Percentiles rank a stretch among this genome's conserved stretches.
phyloP scores from a whole-genome alignment of 2,888 invertebrate genomes.

The Anticlea derivata region DNA sequence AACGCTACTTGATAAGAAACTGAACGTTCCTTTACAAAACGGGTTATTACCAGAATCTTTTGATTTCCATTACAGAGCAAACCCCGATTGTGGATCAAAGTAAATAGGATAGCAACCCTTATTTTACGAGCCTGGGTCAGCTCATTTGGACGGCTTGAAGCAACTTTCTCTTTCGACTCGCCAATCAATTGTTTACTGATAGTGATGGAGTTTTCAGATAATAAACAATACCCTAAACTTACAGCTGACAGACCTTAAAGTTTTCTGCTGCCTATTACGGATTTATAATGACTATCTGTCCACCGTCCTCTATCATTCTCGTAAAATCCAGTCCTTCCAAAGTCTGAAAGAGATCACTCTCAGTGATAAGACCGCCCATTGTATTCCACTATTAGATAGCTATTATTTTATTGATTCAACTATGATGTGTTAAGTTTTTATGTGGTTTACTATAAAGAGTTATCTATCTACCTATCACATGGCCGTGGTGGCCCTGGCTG shows the following conservation, averaged over 20 bases:
- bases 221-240: slow-evolving; percentile 16
- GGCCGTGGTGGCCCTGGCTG: too few species aligned
- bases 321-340: too few species aligned
- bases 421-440: too few species aligned
- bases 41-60: slow-evolving; percentile 23
- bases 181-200: slow-evolving; percentile 23
- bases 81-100: slow-evolving; percentile 26
- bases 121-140: slow-evolving; percentile 27
- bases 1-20: too few species aligned
- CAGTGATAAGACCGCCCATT: too few species aligned
- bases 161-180: slow-evolving; percentile 16
- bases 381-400: too few species aligned
- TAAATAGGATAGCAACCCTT: slow-evolving; percentile 28
- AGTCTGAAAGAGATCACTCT: too few species aligned
- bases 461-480: too few species aligned
- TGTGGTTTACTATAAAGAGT: too few species aligned
- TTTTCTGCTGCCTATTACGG: not conserved
- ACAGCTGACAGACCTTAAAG: not conserved
- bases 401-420: too few species aligned
- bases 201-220: slow-evolving; percentile 16
- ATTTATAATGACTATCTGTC: not conserved
- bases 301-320: too few species aligned
- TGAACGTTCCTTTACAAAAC: slow-evolving; percentile 11
- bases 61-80: slow-evolving; percentile 24
- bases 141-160: slow-evolving; percentile 24